Conservation (phyloP, 2,113 vertebrate genomes). For the Chiloscyllium plagiosum region DNA sequence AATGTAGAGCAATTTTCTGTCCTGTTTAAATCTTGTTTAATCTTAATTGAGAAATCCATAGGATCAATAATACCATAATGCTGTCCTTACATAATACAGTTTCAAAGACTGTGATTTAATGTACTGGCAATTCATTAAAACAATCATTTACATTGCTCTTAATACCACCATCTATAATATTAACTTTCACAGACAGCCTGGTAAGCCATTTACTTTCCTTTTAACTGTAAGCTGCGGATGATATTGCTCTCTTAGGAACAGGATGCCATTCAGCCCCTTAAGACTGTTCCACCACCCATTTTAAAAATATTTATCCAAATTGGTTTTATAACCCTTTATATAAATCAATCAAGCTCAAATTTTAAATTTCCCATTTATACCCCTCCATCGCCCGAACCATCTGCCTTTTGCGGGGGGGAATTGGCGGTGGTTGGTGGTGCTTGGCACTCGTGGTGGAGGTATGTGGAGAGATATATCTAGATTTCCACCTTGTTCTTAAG, state of each 20-base stretch:
- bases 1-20: not conserved
- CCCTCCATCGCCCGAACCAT: too few species aligned
- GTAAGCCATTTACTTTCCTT: not conserved
- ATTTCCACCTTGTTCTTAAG: not conserved
- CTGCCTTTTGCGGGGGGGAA: too few species aligned
- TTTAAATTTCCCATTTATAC: not conserved
- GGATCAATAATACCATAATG: conserved; percentile 23
- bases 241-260: not conserved
- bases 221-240: not conserved
- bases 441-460: too few species aligned
- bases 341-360: not conserved
- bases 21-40: not conserved
- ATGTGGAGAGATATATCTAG: not conserved
- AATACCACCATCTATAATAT: not conserved
- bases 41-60: conserved; percentile 27
- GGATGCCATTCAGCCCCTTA: not conserved
- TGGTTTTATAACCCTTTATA: not conserved
- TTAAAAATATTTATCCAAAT: not conserved
- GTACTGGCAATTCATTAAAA: not conserved
- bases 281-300: not conserved
- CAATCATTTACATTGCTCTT: conserved; percentile 1
- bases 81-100: conserved; percentile 16
- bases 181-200: not conserved
- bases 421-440: too few species aligned
- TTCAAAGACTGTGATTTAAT: conserved; percentile 15